Evolutionary conservation across 2,113 vertebrate genomes (phyloP).

Genomic region (Tenrec ecaudatus): DNA sequence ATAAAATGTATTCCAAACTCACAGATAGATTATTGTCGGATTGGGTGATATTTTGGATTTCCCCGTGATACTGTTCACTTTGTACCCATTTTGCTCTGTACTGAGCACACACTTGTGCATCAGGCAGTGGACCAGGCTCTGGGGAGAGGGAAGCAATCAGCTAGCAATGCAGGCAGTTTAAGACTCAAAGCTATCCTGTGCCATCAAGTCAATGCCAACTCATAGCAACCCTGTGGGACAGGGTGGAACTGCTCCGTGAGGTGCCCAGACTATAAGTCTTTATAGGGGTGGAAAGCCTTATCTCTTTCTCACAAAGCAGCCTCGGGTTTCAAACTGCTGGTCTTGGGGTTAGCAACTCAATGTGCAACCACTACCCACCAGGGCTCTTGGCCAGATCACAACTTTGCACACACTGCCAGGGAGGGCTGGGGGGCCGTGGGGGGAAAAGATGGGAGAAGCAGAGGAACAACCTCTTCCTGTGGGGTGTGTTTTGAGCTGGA

Average conservation of each 20-base stretch:
- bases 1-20: slow-evolving; percentile 72
- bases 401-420: neutral
- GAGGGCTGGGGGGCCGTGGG: no score
- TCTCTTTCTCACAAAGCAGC: no score
- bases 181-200: no score
- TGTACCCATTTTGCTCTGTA: neutral
- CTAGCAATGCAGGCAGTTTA: neutral
- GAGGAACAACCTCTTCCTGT: neutral
- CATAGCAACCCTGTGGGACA: no score
- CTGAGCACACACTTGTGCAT: neutral
- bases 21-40: slow-evolving; percentile 70
- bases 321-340: no score
- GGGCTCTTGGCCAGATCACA: neutral
- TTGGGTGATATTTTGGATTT: slow-evolving; percentile 66
- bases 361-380: no score
- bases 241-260: no score
- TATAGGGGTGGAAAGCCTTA: no score
- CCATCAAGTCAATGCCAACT: no score
- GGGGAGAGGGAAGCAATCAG: neutral
- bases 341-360: no score
- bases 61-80: neutral
- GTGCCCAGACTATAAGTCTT: no score
- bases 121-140: neutral
- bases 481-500: neutral
- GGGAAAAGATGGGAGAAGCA: neutral